Base-by-base conservation (phyloP, 2,888 invertebrate species). In the Eristalis intricaria region DNA sequence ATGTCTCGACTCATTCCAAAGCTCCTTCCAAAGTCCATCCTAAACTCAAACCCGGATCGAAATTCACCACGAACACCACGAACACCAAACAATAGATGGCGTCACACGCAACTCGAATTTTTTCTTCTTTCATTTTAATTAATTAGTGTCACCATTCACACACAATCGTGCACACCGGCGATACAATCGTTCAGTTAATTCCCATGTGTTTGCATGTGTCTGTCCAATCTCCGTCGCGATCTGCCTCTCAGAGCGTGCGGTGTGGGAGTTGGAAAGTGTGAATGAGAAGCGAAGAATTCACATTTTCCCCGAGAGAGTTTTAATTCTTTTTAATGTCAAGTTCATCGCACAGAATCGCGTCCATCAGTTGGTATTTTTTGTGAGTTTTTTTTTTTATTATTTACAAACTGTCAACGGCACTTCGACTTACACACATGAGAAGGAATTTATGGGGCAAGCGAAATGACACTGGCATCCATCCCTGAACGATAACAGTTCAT, bases 351-450 rank as follows among this genome's bases (percentile, higher is more conserved):
- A 19, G 32, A 43, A 61, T 58, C 38, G 65, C 60, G n/a, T 66
- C 26, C 66, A 66, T 60, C 66, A 60, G 43, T 60, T 58, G 29
- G 35, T 65, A 1, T 23, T 50, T 69, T 2, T 43, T 65, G 32
- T 32, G 26, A 3, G 8, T 32, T 56, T 50, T 29, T n/a, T 11
- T 35, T 19, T 61, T 23, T 22, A 40, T 43, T 69, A 63, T 77
- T 50, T 69, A 77, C 69, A 63, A 73, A 68, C 77, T 77, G 77
- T 77, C 77, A 77, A 63, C 69, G 56, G 29, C 50, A 77, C 60
- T 77, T 69, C 35, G 32, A 50, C 23, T 61, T 35, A 29, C 4
- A 35, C 35, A 23, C 26, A 60, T 26, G 23, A 60, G 35, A 56
- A 29, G 50, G 32, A 69, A 69, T 77, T 69, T 77, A 63, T 69